phyloP scores from a whole-genome alignment of 2,888 invertebrate species.

The Rotaria macrura region DNA sequence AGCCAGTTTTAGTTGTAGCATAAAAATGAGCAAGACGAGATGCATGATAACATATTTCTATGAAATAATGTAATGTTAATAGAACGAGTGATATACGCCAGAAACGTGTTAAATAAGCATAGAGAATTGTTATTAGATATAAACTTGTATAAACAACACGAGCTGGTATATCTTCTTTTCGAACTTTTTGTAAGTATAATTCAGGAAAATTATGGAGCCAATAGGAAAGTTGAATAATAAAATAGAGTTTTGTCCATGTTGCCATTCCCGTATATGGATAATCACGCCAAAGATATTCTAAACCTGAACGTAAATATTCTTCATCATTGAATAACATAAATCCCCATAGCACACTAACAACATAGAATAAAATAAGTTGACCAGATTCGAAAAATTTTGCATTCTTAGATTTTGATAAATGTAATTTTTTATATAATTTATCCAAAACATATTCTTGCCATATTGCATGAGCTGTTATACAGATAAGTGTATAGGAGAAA shows the following conservation, averaged over 20 bases:
- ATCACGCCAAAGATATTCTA: conserved; percentile 62
- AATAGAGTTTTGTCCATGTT: conserved; percentile 83
- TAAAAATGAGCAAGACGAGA: conserved; percentile 71
- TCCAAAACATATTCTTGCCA: conserved; percentile 94
- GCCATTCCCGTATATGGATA: conserved; percentile 62
- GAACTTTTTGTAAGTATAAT: conserved; percentile 82
- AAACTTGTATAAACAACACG: conserved; percentile 67
- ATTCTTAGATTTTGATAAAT: conserved; percentile 85
- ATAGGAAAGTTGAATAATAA: conserved; percentile 72
- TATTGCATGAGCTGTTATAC: conserved; percentile 92
- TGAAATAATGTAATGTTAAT: conserved; percentile 75
- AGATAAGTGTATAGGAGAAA: conserved; percentile 89
- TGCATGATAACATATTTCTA: conserved; percentile 74
- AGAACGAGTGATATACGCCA: conserved; percentile 77
- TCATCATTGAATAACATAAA: conserved; percentile 71
- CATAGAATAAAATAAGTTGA: conserved; percentile 78
- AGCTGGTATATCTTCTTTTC: conserved; percentile 74
- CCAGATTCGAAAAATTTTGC: conserved; percentile 93
- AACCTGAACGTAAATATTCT: conserved; percentile 54
- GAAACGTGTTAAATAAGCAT: conserved; percentile 77
- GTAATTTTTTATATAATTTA: conserved; percentile 85
- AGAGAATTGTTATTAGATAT: conserved; percentile 67
- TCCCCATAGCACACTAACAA: conserved; percentile 80
- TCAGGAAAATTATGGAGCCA: conserved; percentile 92
- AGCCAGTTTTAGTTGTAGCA: conserved; percentile 9